phyloP scores from a whole-genome alignment of 1,140 invertebrate genomes.

The Leptopilina boulardi region DNA sequence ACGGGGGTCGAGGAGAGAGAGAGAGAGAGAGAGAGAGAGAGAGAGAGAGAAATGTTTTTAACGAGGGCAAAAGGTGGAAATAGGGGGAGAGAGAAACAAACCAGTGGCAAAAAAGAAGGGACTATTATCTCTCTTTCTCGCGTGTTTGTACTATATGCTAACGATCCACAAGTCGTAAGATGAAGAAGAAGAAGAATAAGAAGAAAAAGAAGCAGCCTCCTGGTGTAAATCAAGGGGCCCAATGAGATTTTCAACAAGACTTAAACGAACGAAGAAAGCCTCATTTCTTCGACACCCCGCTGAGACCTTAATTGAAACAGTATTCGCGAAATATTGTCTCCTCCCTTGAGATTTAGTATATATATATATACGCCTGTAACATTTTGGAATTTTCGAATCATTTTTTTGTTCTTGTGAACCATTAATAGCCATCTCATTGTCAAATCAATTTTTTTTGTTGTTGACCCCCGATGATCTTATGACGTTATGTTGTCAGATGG shows the following conservation, averaged over 20 bases:
- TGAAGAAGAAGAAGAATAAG: no score
- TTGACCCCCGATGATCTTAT: background rate
- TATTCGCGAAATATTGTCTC: slow-evolving; percentile 41
- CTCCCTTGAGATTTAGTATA: slow-evolving; percentile 31
- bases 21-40: slow-evolving; percentile 32
- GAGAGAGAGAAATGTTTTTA: background rate
- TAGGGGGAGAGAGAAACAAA: background rate
- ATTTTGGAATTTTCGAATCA: no score
- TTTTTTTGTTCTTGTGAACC: background rate
- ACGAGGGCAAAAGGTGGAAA: slow-evolving; percentile 43
- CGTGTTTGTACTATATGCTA: slow-evolving; percentile 60
- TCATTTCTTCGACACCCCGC: slow-evolving; percentile 54
- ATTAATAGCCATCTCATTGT: background rate
- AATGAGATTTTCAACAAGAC: slow-evolving; percentile 62
- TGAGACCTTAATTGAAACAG: slow-evolving; percentile 68
- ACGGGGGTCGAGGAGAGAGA: slow-evolving; percentile 42
- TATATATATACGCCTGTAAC: no score
- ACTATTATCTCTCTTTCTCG: slow-evolving; percentile 50
- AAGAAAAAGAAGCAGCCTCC: no score
- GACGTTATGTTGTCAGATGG: background rate
- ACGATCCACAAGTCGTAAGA: slow-evolving; percentile 62
- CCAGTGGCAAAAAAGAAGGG: slow-evolving; percentile 44
- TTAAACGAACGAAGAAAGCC: slow-evolving; percentile 44
- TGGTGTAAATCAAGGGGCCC: slow-evolving; percentile 68
- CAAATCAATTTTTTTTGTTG: background rate